These are phyloP conservation scores for Chrysolina americana DNA, from an alignment of 2,888 invertebrate species.

Conservation along the genomic window DNA sequence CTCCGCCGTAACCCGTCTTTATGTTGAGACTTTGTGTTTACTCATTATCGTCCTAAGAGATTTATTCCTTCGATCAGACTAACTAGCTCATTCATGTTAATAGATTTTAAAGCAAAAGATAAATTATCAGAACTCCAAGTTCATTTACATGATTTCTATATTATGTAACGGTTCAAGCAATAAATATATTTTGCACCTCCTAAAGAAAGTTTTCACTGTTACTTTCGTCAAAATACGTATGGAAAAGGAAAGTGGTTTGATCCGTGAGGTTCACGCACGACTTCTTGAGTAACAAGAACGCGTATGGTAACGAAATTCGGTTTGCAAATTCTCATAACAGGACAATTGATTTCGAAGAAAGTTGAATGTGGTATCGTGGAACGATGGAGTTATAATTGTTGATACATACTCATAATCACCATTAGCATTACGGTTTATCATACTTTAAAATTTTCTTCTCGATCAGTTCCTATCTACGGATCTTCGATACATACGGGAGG, in stretches of 20 bases:
- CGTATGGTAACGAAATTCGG: neutral
- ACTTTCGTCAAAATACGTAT: conserved; percentile 51
- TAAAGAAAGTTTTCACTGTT: conserved; percentile 46
- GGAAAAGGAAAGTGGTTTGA: conserved; percentile 57
- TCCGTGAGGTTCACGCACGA: conserved; percentile 3
- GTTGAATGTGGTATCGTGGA: neutral
- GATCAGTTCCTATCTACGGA: too few species aligned
- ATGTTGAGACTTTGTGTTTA: too few species aligned
- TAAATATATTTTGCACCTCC: conserved; percentile 46
- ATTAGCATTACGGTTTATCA: too few species aligned
- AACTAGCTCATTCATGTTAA: neutral
- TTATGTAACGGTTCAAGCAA: conserved; percentile 39
- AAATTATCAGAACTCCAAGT: neutral
- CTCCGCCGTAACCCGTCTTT: too few species aligned
- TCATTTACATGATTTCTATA: conserved; percentile 36
- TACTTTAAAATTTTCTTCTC: too few species aligned
- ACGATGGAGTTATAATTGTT: too few species aligned
- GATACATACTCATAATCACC: too few species aligned
- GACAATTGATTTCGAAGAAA: neutral
- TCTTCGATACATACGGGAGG: too few species aligned
- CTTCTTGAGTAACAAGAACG: neutral
- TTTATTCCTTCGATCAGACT: too few species aligned
- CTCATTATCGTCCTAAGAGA: too few species aligned
- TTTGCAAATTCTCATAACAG: neutral
- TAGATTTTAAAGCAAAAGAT: neutral